Evolutionary conservation across 2,797 vertebrate genomes (phyloP), one percentile per base, ranked within the genome.

Genomic region (Etheostoma nigrum): DNA sequence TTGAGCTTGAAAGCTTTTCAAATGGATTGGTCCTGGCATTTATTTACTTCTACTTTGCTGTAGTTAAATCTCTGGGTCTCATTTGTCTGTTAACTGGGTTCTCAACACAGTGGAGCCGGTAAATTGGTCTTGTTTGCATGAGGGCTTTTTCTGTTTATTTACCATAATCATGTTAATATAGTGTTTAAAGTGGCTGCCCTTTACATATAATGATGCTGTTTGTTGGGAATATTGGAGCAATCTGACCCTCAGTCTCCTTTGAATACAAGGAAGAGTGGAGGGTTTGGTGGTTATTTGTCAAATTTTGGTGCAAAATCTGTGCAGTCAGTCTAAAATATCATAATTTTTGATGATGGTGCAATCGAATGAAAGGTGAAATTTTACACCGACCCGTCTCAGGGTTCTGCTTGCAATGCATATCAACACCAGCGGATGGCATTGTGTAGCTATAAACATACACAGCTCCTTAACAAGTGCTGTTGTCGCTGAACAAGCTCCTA

Each of bases 371-470:
- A 61, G 66, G 13, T 64, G 53, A 51, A 51, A 21, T 54, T 66
- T 52, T 11, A 30, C n/a, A 11, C 13, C 23, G 14, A 64, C 3
- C 4, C 5, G 0, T 47, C 4, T 40, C 16, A 23, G 23, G 10
- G 30, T 5, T n/a, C 16, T 49, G 52, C 36, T 6, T 81, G 77
- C n/a, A 53, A 23, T 33, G 44, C 55, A 16, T 0, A 5, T 0
- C 13, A 21, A n/a, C 0, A 40, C 82, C 93, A 92, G 76, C 8
- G 19, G 89, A 23, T 87, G 92, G 85, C 86, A 64, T 74, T 83
- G 52, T 88, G 74, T 4, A 9, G 58, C 84, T 66, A 73, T 58
- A 9, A 25, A 87, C 36, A 0, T 6, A 1, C 57, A 15, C 45
- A 15, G 15, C 40, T 57, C n/a, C 18, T 19, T 5, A 6, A 70